A percentile compares a stretch with the other conserved stretches of the same genome.
phyloP scores from a whole-genome alignment of 2,888 invertebrate species.

The Gandaritis pyraliata region DNA sequence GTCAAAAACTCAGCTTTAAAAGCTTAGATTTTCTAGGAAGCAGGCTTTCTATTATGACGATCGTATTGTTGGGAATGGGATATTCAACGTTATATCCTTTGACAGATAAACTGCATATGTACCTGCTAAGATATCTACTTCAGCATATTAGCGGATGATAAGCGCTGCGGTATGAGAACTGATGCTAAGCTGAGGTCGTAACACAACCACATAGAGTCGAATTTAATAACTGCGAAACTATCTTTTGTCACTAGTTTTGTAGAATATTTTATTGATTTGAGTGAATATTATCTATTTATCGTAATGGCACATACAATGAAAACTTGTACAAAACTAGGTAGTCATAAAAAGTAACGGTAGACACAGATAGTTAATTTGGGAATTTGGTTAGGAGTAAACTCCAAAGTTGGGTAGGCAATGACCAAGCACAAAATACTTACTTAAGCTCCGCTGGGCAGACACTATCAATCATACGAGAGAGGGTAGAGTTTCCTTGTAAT shows the following conservation, averaged over 20 bases:
- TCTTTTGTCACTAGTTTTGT: no score
- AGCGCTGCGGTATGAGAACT: no score
- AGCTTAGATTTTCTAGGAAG: not conserved
- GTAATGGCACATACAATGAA: no score
- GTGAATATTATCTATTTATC: no score
- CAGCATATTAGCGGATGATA: no score
- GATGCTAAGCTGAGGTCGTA: no score
- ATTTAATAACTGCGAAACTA: no score
- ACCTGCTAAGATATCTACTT: no score
- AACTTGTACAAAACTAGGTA: not conserved
- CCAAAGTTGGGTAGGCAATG: slow-evolving; percentile 28
- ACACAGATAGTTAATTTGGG: not conserved
- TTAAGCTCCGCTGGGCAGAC: slow-evolving; percentile 31
- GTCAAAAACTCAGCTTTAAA: not conserved
- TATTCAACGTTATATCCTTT: not conserved
- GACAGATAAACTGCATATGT: no score
- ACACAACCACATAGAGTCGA: no score
- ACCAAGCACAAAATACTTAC: slow-evolving; percentile 38
- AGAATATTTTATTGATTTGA: no score
- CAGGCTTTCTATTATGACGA: not conserved
- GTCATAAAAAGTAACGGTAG: no score
- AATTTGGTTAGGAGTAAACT: slow-evolving; percentile 11
- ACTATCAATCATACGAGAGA: slow-evolving; percentile 45
- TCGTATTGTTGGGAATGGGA: not conserved
- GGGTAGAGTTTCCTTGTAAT: slow-evolving; percentile 42